Percentiles rank a stretch among this genome's conserved stretches.
phyloP scores from a whole-genome alignment of 2,888 invertebrate genomes.

The Andrena camellia region DNA sequence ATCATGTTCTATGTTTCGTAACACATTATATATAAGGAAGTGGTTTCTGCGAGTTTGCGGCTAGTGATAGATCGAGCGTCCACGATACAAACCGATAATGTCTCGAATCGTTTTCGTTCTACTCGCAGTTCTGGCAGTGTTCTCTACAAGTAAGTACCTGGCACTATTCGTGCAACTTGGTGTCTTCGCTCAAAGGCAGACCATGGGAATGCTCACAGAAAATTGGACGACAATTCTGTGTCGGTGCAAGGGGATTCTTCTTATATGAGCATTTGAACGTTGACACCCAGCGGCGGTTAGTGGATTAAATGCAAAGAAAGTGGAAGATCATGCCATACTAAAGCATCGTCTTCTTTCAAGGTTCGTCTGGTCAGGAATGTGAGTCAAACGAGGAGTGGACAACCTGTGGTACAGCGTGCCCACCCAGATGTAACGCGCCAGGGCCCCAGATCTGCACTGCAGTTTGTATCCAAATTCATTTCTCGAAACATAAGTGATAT shows the following conservation, averaged over 20 bases:
- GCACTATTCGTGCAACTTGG: background rate
- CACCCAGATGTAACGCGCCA: conserved; percentile 11
- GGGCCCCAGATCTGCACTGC: background rate
- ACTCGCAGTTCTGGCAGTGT: conserved; percentile 24
- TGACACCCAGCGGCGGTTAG: background rate
- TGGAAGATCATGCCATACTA: background rate
- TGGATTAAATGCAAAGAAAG: background rate
- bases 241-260: background rate
- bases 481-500: background rate
- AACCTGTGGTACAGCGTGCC: conserved; percentile 44
- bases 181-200: background rate
- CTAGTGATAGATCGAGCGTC: too few relatives aligned
- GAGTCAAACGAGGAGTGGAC: conserved; percentile 35
- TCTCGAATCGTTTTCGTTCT: too few relatives aligned
- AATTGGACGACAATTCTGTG: background rate
- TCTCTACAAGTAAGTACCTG: conserved; percentile 37
- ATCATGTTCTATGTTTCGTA: too few relatives aligned
- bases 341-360: conserved; percentile 12
- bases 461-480: conserved; percentile 35
- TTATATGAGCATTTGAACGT: background rate
- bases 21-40: too few relatives aligned
- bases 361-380: conserved; percentile 29
- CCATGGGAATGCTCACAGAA: background rate
- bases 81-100: too few relatives aligned
- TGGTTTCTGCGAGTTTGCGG: too few relatives aligned